Evolutionary conservation across 2,888 invertebrate species (phyloP).

Genomic region (Baronia brevicornis): DNA sequence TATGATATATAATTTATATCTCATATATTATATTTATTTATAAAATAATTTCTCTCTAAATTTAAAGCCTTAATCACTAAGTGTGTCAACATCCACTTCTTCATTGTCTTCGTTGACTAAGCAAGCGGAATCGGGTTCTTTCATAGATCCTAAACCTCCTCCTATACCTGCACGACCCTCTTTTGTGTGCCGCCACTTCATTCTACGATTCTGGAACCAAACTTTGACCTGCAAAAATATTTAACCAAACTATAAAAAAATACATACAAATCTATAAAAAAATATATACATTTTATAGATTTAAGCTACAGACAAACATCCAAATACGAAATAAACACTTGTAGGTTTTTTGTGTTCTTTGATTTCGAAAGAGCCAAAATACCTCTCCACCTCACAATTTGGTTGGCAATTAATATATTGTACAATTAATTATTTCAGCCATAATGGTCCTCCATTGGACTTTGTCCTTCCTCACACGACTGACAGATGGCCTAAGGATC

Average conservation of each 20-base stretch:
- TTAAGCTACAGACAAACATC: too few relatives aligned
- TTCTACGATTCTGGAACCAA: conserved; percentile 94
- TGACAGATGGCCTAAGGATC: too few relatives aligned
- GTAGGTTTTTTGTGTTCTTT: too few relatives aligned
- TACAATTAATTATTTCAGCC: too few relatives aligned
- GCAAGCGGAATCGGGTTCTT: conserved; percentile 45
- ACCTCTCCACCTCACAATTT: too few relatives aligned
- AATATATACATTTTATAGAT: conserved; percentile 6
- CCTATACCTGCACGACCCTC: conserved; percentile 68
- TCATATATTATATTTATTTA: not conserved
- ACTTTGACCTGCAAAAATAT: conserved; percentile 96
- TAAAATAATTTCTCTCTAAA: not conserved
- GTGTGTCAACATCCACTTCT: conserved; percentile 67
- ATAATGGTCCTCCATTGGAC: too few relatives aligned
- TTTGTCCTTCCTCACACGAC: too few relatives aligned
- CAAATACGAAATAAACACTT: too few relatives aligned
- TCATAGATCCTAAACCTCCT: conserved; percentile 29
- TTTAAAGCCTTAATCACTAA: conserved; percentile 48
- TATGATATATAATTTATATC: not conserved
- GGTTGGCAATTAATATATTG: too few relatives aligned
- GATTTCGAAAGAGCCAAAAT: too few relatives aligned
- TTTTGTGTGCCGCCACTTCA: conserved; percentile 91
- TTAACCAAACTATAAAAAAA: too few relatives aligned
- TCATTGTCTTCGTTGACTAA: conserved; percentile 57
- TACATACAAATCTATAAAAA: conserved; percentile 14